Evolutionary conservation across 2,888 invertebrate genomes (phyloP), one percentile per base, ranked within the genome.

Genomic region (Cyaniris semiargus): DNA sequence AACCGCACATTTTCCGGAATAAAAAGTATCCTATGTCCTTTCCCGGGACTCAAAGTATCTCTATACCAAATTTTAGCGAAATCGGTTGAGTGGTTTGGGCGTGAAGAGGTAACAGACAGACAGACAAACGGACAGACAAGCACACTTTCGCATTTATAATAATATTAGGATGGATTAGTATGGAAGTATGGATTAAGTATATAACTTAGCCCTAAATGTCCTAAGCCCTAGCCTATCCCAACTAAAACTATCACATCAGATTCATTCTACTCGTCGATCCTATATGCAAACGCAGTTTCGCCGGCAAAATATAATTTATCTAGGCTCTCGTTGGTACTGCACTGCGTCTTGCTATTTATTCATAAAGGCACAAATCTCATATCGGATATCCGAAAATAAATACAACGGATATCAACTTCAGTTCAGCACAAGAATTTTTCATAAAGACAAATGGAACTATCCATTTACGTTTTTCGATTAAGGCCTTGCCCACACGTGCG

Each of bases 321-420:
- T 44, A 44, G 38, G 72, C 72, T n/a, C 72, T 13, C 58, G 21
- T n/a, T n/a, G n/a, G n/a, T n/a, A 72, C 72, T 72, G 44, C 72
- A 72, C 72, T 72, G 72, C 44, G 48, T 72, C 72, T 38, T 44
- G 6, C 13, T 72, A 72, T 72, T 72, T 72, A 72, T 72, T 72
- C 72, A 72, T 72, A 48, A 48, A 72, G 44, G 21, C 23, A 13
- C 44, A 44, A 72, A 72, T 44, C 72, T 48, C 72, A 72, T 48
- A 72, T 72, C 48, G 15, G 44, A 72, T 72, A 72, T 72, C 72
- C 72, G 48, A 72, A 72, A 48, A 72, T 72, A 72, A 48, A 72
- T 72, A 48, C 38, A 44, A 72, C 72, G 15, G 23, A 23, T 72
- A 72, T 72, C 38, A 72, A 48, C 72, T 72, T 72, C 72, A 72